These are phyloP conservation scores for Aeoliscus strigatus DNA, from an alignment of 2,797 vertebrate genomes.

Conservation along the genomic window DNA sequence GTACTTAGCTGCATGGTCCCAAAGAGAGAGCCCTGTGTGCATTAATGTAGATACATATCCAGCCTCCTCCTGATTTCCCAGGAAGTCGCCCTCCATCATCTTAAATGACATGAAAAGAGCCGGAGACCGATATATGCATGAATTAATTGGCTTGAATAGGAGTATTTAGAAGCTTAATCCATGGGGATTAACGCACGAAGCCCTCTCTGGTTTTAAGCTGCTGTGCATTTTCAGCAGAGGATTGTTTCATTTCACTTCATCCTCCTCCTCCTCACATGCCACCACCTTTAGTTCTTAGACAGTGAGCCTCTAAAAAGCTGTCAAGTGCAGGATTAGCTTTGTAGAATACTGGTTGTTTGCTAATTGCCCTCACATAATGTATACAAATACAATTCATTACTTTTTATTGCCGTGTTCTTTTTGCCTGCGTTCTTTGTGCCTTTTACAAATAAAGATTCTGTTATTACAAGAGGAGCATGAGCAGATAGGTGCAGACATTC, in stretches of 20 bases:
- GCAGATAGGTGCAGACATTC: too few species aligned
- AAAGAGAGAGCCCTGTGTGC: slow-evolving; percentile 55
- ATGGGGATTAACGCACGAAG: slow-evolving; percentile 66
- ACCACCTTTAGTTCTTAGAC: slow-evolving; percentile 61
- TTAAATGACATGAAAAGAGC: slow-evolving; percentile 71
- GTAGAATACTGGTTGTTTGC: slow-evolving; percentile 50
- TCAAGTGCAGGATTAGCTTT: slow-evolving; percentile 62
- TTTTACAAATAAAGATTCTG: too few species aligned
- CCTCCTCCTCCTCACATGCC: slow-evolving; percentile 52
- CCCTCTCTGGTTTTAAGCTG: slow-evolving; percentile 68
- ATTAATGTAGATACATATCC: slow-evolving; percentile 69
- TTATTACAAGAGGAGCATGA: too few species aligned
- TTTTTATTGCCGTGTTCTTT: too few species aligned
- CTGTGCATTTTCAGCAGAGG: slow-evolving; percentile 63
- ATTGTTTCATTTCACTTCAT: slow-evolving; percentile 67
- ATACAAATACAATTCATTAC: too few species aligned
- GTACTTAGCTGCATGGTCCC: slow-evolving; percentile 45
- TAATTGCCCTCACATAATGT: slow-evolving; percentile 46
- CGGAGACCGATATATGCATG: slow-evolving; percentile 74
- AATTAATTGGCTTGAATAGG: slow-evolving; percentile 79
- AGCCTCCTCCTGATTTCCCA: slow-evolving; percentile 65
- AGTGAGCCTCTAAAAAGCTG: slow-evolving; percentile 64
- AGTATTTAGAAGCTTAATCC: slow-evolving; percentile 80
- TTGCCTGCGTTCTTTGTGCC: too few species aligned
- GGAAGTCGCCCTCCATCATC: slow-evolving; percentile 68